Conservation (phyloP, 2,888 invertebrate genomes). For the Atrina japonica region DNA sequence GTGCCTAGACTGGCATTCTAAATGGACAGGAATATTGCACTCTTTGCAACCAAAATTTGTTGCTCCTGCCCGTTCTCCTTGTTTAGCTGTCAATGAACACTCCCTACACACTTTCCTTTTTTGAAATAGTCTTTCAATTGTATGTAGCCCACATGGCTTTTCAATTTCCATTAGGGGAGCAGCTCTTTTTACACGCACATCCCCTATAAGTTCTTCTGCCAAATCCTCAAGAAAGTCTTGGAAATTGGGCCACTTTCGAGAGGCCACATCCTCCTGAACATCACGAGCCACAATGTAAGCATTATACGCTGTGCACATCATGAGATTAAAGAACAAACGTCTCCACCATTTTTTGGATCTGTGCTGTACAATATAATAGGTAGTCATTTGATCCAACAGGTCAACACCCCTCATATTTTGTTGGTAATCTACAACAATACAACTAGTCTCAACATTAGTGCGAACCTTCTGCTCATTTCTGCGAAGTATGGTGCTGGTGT, state of each 20-base stretch:
- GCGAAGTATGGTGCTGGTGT: slow-evolving; percentile 1
- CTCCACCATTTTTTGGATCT: slow-evolving; percentile 43
- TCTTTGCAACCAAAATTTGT: slow-evolving; percentile 35
- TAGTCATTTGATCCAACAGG: slow-evolving; percentile 32
- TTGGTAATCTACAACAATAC: slow-evolving; percentile 33
- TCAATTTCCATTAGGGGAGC: slow-evolving; percentile 11
- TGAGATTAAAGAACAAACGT: slow-evolving; percentile 28
- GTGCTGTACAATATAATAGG: slow-evolving; percentile 30
- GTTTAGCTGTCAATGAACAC: slow-evolving; percentile 9
- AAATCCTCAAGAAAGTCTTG: slow-evolving; percentile 41
- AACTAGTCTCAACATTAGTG: not conserved
- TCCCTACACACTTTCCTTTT: slow-evolving; percentile 35
- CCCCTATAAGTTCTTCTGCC: slow-evolving; percentile 28
- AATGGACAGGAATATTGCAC: slow-evolving; percentile 41
- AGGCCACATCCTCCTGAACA: not conserved
- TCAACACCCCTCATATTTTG: slow-evolving; percentile 39
- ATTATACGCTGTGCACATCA: slow-evolving; percentile 20
- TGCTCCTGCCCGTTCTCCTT: slow-evolving; percentile 18
- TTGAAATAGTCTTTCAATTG: slow-evolving; percentile 23
- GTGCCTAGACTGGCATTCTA: slow-evolving; percentile 27
- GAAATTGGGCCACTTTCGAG: slow-evolving; percentile 31
- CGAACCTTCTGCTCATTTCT: not conserved
- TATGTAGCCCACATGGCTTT: not conserved
- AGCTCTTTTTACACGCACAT: slow-evolving; percentile 1
- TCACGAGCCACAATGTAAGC: slow-evolving; percentile 34